phyloP scores from a whole-genome alignment of 1,140 invertebrate species.

The Metopolophium dirhodum region DNA sequence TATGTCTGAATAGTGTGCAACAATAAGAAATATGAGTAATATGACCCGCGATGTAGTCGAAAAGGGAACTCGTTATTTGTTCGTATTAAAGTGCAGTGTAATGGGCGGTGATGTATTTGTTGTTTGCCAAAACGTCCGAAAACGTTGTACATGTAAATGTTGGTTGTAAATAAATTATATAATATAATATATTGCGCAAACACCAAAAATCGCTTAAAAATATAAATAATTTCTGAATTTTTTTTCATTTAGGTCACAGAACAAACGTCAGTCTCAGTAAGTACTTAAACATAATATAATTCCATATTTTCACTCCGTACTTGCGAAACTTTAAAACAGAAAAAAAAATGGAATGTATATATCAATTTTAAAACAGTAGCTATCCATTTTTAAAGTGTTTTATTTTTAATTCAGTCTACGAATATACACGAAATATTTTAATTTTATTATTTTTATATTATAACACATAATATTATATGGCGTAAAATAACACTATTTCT shows the following conservation, averaged over 20 bases:
- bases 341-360: not conserved
- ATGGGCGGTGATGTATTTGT: not conserved
- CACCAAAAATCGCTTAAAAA: not conserved
- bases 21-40: not conserved
- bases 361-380: not conserved
- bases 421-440: not conserved
- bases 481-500: not conserved
- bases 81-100: not conserved
- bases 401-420: not conserved
- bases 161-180: slow-evolving; percentile 7
- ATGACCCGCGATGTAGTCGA: not conserved
- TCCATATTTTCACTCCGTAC: not conserved
- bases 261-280: not conserved
- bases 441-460: not conserved
- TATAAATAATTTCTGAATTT: not conserved
- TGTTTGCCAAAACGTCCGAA: not conserved
- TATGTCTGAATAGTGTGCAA: not conserved
- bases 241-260: not conserved
- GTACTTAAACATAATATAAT: slow-evolving; percentile 6
- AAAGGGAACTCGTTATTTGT: not conserved
- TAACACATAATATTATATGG: not conserved
- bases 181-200: not conserved
- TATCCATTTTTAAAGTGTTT: not conserved
- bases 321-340: not conserved
- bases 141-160: not conserved